Percentiles rank a stretch among this genome's conserved stretches.
Conservation (phyloP, 1,140 invertebrate genomes). For the Drosophila malerkotliana region DNA sequence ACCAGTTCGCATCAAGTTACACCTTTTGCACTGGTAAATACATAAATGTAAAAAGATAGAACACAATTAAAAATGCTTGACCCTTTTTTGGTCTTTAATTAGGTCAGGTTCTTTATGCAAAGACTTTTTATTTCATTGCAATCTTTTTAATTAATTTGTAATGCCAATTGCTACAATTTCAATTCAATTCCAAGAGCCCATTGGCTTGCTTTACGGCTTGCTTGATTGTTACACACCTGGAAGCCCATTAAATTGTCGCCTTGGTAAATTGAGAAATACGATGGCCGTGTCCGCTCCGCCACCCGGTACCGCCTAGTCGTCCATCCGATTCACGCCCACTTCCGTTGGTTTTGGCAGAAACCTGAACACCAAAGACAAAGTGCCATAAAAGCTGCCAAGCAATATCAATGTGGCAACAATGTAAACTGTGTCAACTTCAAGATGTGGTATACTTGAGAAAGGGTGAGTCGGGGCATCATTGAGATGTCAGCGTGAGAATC, state of each 20-base stretch:
- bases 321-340: slow-evolving; percentile 24
- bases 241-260: slow-evolving; percentile 80
- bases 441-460: slow-evolving; percentile 13
- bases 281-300: slow-evolving; percentile 52
- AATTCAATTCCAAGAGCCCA: slow-evolving; percentile 78
- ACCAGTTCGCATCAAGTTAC: too few species aligned
- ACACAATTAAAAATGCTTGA: neutral
- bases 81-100: neutral
- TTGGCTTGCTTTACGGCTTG: slow-evolving; percentile 30
- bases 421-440: slow-evolving; percentile 78
- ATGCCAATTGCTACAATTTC: slow-evolving; percentile 76
- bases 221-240: slow-evolving; percentile 62
- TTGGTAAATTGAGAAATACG: slow-evolving; percentile 80
- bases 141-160: slow-evolving; percentile 82
- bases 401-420: slow-evolving; percentile 82
- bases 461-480: neutral
- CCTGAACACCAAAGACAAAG: slow-evolving; percentile 77
- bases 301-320: slow-evolving; percentile 21
- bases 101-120: neutral
- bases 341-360: slow-evolving; percentile 58
- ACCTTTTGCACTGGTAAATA: too few species aligned
- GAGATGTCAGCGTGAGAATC: slow-evolving; percentile 20
- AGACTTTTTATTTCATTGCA: slow-evolving; percentile 49
- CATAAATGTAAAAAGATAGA: slow-evolving; percentile 1
- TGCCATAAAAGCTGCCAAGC: slow-evolving; percentile 79